These are phyloP conservation scores for Psettodes erumei DNA, from an alignment of 2,113 vertebrate species.

Conservation along the genomic window DNA sequence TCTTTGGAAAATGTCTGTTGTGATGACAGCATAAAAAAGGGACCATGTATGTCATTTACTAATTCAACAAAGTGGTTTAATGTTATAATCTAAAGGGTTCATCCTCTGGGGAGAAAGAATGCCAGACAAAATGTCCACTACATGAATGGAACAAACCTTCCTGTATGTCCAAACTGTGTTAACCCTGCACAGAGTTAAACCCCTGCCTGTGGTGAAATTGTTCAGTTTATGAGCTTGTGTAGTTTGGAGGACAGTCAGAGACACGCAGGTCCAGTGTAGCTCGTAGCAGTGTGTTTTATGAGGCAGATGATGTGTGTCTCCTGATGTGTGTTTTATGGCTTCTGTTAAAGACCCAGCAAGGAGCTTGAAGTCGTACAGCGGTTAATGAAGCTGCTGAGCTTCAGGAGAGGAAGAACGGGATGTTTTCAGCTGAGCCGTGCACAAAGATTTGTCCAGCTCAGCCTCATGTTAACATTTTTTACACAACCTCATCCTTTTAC, in stretches of 20 bases:
- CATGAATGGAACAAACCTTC: too few relatives aligned
- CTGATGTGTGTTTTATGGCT: conserved; percentile 48
- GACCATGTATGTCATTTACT: too few relatives aligned
- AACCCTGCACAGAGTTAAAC: too few relatives aligned
- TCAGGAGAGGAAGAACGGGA: not conserved
- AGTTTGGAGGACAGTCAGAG: conserved; percentile 14
- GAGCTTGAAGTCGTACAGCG: not conserved
- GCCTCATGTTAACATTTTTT: not conserved
- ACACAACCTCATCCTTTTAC: not conserved
- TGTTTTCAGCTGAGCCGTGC: not conserved
- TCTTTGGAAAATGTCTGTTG: too few relatives aligned
- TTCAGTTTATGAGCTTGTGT: not conserved
- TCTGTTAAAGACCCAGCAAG: conserved; percentile 31
- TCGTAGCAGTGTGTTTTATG: conserved; percentile 27
- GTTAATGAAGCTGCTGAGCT: conserved; percentile 23
- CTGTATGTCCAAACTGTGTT: too few relatives aligned
- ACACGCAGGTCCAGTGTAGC: not conserved
- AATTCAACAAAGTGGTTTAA: too few relatives aligned
- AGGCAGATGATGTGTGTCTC: conserved; percentile 25
- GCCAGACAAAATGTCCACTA: too few relatives aligned
- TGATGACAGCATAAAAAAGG: too few relatives aligned
- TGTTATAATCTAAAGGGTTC: too few relatives aligned
- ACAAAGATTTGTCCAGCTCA: conserved; percentile 2
- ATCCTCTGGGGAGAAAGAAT: too few relatives aligned
- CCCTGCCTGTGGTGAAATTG: too few relatives aligned